Conservation (phyloP, 1,140 invertebrate species). For the Drepana arcuata region DNA sequence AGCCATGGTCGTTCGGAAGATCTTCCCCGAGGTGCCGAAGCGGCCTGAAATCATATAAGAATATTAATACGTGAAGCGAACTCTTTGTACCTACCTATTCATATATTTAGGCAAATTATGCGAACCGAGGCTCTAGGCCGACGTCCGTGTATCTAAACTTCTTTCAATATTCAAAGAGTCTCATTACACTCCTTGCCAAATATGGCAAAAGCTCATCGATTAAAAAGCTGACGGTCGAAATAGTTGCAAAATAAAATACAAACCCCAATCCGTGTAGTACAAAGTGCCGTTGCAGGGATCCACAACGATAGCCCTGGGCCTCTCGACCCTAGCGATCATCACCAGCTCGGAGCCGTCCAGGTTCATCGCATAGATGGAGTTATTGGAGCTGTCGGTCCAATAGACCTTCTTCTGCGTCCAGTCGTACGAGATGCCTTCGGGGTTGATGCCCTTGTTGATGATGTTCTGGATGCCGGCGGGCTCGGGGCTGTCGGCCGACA, state of each 20-base stretch:
- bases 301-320: constrained; percentile 95
- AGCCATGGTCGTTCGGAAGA: constrained; percentile 96
- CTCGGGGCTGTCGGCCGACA: constrained; percentile 79
- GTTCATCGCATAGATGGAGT: constrained; percentile 96
- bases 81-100: too few species aligned
- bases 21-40: constrained; percentile 93
- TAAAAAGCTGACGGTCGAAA: too few species aligned
- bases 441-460: constrained; percentile 88
- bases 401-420: constrained; percentile 98
- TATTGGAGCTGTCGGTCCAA: constrained; percentile 96
- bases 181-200: too few species aligned
- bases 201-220: too few species aligned
- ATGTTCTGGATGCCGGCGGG: constrained; percentile 79
- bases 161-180: too few species aligned
- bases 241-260: too few species aligned
- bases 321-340: constrained; percentile 93
- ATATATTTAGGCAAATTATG: too few species aligned
- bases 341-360: constrained; percentile 90
- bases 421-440: constrained; percentile 96
- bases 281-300: constrained; percentile 96
- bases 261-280: constrained; percentile 95
- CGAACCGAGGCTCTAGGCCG: too few species aligned
- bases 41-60: too few species aligned
- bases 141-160: too few species aligned
- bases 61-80: too few species aligned